Conservation (phyloP, 2,113 vertebrate species). For the Pelmatolapia mariae region DNA sequence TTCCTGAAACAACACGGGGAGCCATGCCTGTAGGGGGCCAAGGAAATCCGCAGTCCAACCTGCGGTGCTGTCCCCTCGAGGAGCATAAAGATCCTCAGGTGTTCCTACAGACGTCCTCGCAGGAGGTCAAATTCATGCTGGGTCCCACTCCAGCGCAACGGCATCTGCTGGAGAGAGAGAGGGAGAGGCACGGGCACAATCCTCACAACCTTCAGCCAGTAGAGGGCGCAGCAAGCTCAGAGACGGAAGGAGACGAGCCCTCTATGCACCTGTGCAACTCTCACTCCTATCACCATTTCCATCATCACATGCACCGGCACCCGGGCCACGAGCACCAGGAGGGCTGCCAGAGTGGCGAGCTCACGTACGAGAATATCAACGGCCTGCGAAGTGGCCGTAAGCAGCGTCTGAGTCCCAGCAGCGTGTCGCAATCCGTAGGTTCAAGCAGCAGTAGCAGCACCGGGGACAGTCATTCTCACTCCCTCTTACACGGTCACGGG, state of each 20-base stretch:
- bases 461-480: constrained; percentile 70
- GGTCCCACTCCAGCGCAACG: constrained; percentile 82
- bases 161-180: constrained; percentile 76
- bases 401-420: constrained; percentile 76
- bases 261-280: constrained; percentile 71
- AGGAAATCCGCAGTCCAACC: constrained; percentile 60
- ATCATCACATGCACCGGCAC: constrained; percentile 74
- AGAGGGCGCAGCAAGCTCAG: constrained; percentile 71
- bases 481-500: constrained; percentile 59
- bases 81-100: constrained; percentile 86
- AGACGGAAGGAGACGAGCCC: constrained; percentile 75
- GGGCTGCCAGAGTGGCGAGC: constrained; percentile 73
- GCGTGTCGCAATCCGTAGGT: constrained; percentile 74
- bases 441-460: constrained; percentile 80
- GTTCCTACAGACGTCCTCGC: constrained; percentile 82
- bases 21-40: constrained; percentile 55
- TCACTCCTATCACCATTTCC: constrained; percentile 74
- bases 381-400: constrained; percentile 70
- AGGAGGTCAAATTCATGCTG: constrained; percentile 93
- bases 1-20: constrained; percentile 70
- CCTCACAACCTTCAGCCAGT: constrained; percentile 62
- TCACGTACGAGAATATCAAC: constrained; percentile 91
- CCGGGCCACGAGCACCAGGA: constrained; percentile 77
- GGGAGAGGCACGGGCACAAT: constrained; percentile 62
- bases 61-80: constrained; percentile 79